Evolutionary conservation across 1,140 invertebrate genomes (phyloP), one percentile per base, ranked within the genome.

Genomic region (Acromyrmex echinatior): DNA sequence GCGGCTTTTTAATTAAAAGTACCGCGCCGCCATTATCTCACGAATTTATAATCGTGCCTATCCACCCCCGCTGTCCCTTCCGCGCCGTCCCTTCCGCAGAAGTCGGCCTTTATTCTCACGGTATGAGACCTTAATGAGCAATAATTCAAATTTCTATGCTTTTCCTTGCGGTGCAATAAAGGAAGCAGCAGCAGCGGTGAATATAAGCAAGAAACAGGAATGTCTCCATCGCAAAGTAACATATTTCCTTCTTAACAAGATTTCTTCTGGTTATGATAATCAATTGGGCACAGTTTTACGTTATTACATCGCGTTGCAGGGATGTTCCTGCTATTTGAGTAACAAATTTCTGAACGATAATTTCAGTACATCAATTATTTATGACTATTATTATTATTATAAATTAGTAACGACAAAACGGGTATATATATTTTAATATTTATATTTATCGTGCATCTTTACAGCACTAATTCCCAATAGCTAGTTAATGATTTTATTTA

Each of bases 1-100:
- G 76, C 73, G 70, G 91, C 90, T 93, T 94, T 94, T 94, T 95
- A 94, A 94, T 95, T 95, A 95, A 95, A 94, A 94, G 87, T 92
- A 92, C 90, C 86, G 78, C 68, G 80, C 87, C 84, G 85, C 90
- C 86, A 93, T 94, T 94, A 94, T 94, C 92, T 93, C 92, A 87
- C 89, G 87, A 93, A 94, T 94, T 94, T 94, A 94, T 93, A 94
- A 94, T 93, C 87, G 91, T 81, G 74, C 82, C 87, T 86, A 88
- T 90, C 71, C 76, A 73, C 56, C 82, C 77, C 66, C 31, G 70
- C 79, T 65, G 78, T 86, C 78, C 79, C 31, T 60, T 79, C 60
- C 35, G 77, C 49, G 77, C 16, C 45, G 31, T 35, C 31, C 31
- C 31, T 35, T 35, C 31, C 31, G 81, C 70, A 88, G 51, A 86